phyloP scores from a whole-genome alignment of 2,113 vertebrate genomes.

The Protomyctophum bolini region DNA sequence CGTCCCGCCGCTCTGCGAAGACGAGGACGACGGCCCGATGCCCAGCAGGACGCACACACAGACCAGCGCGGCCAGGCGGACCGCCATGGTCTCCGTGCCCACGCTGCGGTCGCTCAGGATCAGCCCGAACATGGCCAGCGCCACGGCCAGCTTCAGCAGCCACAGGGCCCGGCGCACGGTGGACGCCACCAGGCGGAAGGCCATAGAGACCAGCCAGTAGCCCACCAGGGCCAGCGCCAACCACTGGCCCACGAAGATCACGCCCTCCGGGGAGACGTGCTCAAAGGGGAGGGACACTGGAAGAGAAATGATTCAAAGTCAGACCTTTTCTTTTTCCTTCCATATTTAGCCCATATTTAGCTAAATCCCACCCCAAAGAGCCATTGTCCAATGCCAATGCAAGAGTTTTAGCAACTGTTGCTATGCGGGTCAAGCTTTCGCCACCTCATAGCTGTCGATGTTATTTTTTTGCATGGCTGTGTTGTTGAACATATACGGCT shows the following conservation, averaged over 20 bases:
- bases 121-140: conserved; percentile 52
- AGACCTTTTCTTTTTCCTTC: too few relatives aligned
- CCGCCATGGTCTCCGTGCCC: conserved; percentile 55
- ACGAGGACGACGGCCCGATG: conserved; percentile 18
- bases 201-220: conserved; percentile 72
- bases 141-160: conserved; percentile 64
- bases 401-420: too few relatives aligned
- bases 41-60: conserved; percentile 65
- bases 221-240: conserved; percentile 59
- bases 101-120: conserved; percentile 67
- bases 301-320: background rate
- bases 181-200: conserved; percentile 53
- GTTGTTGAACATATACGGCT: too few relatives aligned
- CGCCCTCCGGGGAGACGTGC: conserved; percentile 62
- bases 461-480: too few relatives aligned
- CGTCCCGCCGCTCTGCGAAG: background rate
- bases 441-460: too few relatives aligned
- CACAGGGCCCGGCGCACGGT: conserved; percentile 61
- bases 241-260: conserved; percentile 70
- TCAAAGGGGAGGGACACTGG: conserved; percentile 45
- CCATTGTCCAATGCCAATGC: too few relatives aligned
- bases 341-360: background rate
- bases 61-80: conserved; percentile 63
- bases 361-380: too few relatives aligned
- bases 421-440: too few relatives aligned